phyloP scores from a whole-genome alignment of 2,888 invertebrate genomes.

The Orthosia cruda region DNA sequence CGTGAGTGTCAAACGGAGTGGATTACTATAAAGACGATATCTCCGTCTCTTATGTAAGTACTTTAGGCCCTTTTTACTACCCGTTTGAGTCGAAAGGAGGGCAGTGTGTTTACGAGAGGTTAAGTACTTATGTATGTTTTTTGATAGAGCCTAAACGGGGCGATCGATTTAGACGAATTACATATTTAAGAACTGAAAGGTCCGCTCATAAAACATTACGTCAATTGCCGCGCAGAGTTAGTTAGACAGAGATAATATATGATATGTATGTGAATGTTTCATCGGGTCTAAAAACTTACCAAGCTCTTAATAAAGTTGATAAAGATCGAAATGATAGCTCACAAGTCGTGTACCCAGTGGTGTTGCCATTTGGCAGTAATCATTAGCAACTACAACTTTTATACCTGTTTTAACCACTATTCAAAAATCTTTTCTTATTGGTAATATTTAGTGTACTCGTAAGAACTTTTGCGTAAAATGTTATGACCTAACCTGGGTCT shows the following conservation, averaged over 20 bases:
- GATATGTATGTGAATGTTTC: not conserved
- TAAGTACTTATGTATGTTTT: slow-evolving; percentile 22
- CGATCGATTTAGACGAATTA: slow-evolving; percentile 6
- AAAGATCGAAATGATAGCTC: too few species aligned
- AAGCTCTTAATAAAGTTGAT: not conserved
- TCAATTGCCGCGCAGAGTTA: too few species aligned
- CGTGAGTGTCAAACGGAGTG: slow-evolving; percentile 48
- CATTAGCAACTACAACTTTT: too few species aligned
- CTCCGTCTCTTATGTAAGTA: slow-evolving; percentile 34
- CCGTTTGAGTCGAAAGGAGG: slow-evolving; percentile 14
- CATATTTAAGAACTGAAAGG: not conserved
- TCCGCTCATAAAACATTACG: too few species aligned
- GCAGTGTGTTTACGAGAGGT: slow-evolving; percentile 19
- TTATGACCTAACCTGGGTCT: too few species aligned
- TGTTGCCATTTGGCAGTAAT: too few species aligned
- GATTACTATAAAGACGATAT: slow-evolving; percentile 36
- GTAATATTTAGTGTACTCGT: too few species aligned
- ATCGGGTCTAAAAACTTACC: not conserved
- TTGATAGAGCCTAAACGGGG: not conserved
- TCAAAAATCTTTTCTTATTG: too few species aligned
- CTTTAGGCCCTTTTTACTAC: slow-evolving; percentile 26
- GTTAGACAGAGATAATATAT: too few species aligned
- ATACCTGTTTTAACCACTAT: too few species aligned
- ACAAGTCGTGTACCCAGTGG: too few species aligned
- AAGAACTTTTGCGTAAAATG: too few species aligned